Base-by-base conservation (phyloP, 2,888 invertebrate genomes). In the Penaeus monodon region DNA sequence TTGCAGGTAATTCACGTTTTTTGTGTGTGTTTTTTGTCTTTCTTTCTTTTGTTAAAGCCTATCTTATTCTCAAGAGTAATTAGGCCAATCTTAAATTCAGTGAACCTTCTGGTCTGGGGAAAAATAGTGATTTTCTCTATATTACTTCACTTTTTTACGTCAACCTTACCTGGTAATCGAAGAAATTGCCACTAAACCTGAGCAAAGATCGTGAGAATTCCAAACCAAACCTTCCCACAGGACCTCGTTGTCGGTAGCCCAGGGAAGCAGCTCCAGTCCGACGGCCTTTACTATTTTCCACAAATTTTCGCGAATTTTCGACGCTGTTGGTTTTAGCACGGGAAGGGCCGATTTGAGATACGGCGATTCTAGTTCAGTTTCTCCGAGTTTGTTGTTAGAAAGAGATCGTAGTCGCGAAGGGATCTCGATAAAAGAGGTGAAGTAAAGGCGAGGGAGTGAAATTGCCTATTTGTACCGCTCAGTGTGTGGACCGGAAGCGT, bases 151-250 rank as follows among this genome's bases (percentile, higher is more conserved):
- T 77, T 68, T 66, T 76, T 83, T 83, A 74, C 74, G 66, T 85
- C 66, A 57, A 38, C 81, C 85, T 85, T 81, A 85, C 76, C 73
- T 66, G 81, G 85, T 85, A 85, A 85, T 85, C 81, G 80, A 85
- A 85, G 77, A 81, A 85, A 82, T 86, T 86, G 77, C 86, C 65
- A 78, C 86, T 81, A 86, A 82, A 86, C 27, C 82, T 70, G 86
- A 86, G 82, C 86, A 86, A 86, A 85, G 85, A 85, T 77, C 85
- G 85, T 85, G 85, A 76, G 85, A 85, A 73, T 66, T 81, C 81
- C 68, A 76, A 78, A 86, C 86, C 81, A 82, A 44, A 82, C 77
- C 33, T 65, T 86, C 86, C 86, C 86, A 86, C 82, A 81, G 82
- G 65, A 86, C 82, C 86, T 86, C 38, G 86, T 82, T 78, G 81